These are phyloP conservation scores for Drymodes brunneopygia DNA, from an alignment of 2,113 vertebrate genomes.

Conservation along the genomic window DNA sequence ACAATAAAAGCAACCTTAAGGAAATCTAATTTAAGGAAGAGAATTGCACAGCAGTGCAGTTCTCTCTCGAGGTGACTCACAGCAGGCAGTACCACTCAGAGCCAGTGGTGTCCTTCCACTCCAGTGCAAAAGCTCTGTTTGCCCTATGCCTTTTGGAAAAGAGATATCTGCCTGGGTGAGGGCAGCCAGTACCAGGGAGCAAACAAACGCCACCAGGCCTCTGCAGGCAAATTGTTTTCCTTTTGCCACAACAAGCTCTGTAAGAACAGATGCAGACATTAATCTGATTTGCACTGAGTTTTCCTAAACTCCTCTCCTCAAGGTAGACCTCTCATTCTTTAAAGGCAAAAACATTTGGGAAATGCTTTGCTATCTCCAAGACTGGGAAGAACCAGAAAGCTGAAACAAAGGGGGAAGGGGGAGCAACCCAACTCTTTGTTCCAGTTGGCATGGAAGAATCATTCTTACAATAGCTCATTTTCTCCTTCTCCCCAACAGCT, in stretches of 20 bases:
- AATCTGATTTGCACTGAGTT: neutral
- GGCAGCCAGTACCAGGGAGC: neutral
- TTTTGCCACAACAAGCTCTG: neutral
- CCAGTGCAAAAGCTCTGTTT: neutral
- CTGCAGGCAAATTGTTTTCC: neutral
- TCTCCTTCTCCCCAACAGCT: conserved; percentile 59
- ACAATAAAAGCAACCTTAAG: neutral
- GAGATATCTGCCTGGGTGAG: neutral
- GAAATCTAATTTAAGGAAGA: neutral
- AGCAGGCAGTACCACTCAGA: neutral
- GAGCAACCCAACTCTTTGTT: conserved; percentile 52
- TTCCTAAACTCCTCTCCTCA: neutral
- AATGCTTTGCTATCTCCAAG: neutral
- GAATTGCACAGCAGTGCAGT: neutral
- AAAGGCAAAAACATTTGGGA: neutral
- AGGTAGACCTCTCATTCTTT: neutral
- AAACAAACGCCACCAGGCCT: neutral
- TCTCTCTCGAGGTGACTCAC: neutral
- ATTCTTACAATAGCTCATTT: conserved; percentile 62
- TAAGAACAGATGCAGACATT: neutral
- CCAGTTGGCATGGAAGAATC: conserved; percentile 50
- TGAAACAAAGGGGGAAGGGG: conserved; percentile 53
- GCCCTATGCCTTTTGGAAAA: neutral
- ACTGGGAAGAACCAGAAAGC: conserved; percentile 44
- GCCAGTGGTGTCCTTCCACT: neutral